Evolutionary conservation across 2,113 vertebrate species (phyloP), one percentile per base, ranked within the genome.

Genomic region (Oryzias melastigma): DNA sequence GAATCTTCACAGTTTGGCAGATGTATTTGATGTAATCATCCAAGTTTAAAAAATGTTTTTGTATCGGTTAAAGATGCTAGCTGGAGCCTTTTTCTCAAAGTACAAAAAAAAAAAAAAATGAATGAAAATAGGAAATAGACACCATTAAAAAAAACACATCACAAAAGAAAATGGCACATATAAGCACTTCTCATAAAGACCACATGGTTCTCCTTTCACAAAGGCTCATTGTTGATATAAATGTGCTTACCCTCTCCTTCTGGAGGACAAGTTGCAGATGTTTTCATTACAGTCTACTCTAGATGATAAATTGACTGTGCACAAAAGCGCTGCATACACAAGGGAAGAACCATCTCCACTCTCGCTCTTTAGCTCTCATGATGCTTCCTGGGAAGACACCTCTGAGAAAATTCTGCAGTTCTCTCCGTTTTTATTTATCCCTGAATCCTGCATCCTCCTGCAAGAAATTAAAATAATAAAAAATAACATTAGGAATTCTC

Each of bases 271-370:
- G 41, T 65, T 60, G 12, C 51, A 66, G 71, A 45, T 69, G 59
- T 66, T 81, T 68, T 65, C 55, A 71, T 76, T 41, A 66, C 58
- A 50, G 19, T 15, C 62, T 22, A 49, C 49, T 52, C 14, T 24
- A 41, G 20, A 24, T 52, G 57, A 85, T 58, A 59, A 80, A 80
- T 50, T 61, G 69, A 51, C 17, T 12, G 52, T 17, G 47, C 22
- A 41, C 58, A 43, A 1, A 12, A 43, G 12, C 46, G 46, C 47
- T 5, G 1, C 53, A 53, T n/a, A 68, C 29, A 62, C 45, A 52
- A 22, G 22, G 3, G 52, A 25, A 84, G 82, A 41, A 62, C 29
- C 27, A 16, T 43, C 54, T 73, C n/a, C 52, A 71, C 43, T 19
- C 18, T 35, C 64, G 47, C 24, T 7, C 35, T 69, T 64, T 47